A percentile compares a stretch with the other conserved stretches of the same genome.
phyloP scores from a whole-genome alignment of 2,797 vertebrate genomes.

The Iguana delicatissima region DNA sequence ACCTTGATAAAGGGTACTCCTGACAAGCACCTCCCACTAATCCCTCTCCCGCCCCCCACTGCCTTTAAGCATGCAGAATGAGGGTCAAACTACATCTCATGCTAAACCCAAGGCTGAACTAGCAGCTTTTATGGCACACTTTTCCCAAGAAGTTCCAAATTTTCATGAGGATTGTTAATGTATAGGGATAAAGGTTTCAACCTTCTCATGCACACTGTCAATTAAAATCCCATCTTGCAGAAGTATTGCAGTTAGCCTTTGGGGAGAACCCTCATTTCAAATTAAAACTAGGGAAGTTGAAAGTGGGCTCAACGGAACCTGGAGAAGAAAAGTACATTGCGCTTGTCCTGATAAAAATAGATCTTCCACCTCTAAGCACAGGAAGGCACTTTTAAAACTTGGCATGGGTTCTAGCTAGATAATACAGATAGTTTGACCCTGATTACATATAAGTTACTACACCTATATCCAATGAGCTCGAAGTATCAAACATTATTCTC shows the following conservation, averaged over 20 bases:
- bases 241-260: not conserved
- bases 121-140: not conserved
- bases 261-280: not conserved
- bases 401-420: too few relatives aligned
- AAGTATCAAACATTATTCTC: too few relatives aligned
- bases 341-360: too few relatives aligned
- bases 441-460: too few relatives aligned
- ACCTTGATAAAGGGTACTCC: not conserved
- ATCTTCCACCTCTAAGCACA: too few relatives aligned
- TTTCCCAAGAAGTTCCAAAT: not conserved
- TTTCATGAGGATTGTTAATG: not conserved
- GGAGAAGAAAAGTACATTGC: too few relatives aligned
- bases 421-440: too few relatives aligned
- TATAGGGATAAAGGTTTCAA: too few relatives aligned
- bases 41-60: not conserved
- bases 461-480: too few relatives aligned
- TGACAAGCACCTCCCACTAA: not conserved
- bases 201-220: too few relatives aligned
- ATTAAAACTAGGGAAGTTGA: not conserved
- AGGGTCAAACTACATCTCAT: not conserved
- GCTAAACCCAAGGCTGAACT: not conserved
- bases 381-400: too few relatives aligned
- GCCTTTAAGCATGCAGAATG: not conserved
- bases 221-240: not conserved
- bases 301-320: too few relatives aligned